Evolutionary conservation across 2,113 vertebrate species (phyloP), one percentile per base, ranked within the genome.

Genomic region (Microtus richardsoni): DNA sequence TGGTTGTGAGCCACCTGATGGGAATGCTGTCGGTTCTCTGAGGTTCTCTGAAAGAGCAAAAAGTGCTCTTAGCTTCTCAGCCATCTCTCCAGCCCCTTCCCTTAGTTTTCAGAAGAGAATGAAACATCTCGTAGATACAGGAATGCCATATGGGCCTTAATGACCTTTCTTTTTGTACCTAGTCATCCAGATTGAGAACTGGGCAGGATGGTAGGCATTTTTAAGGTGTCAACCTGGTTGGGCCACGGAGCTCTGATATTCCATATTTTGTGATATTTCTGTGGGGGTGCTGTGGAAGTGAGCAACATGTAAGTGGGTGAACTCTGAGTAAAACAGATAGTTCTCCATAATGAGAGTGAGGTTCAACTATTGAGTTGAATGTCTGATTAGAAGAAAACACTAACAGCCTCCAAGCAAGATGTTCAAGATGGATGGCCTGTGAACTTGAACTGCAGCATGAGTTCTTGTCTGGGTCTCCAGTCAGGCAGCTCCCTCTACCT

Each of bases 91-190:
- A 78, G 14, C 7, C 47, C 7, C 9, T 70, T 60, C 26, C 30
- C 62, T 71, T 41, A 16, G 68, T 54, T 95, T 94, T 36, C n/a
- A 77, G 70, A 60, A 80, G 82, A 39, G 89, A 86, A 79, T 21
- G 44, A 33, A 66, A 49, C 2, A 3, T 80, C 74, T 83, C 54
- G 33, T 41, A 83, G 12, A 91, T 26, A 94, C 17, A 62, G 26
- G 4, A 80, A 36, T 36, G 14, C 62, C 92, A 60, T 22, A 77
- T 41, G 11, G 24, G 73, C 36, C 52, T 89, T 74, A n/a, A n/a
- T 5, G 13, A 62, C 4, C 14, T 21, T 82, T 28, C 14, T 54
- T 86, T 79, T 77, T 66, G 41, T 70, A 58, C 0, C 24, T 80
- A 88, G 86, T 77, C 39, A 92, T 33, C 39, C n/a, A 62, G 52